A percentile compares a stretch with the other conserved stretches of the same genome.
phyloP scores from a whole-genome alignment of 2,113 vertebrate species.

The Clarias batrachus region DNA sequence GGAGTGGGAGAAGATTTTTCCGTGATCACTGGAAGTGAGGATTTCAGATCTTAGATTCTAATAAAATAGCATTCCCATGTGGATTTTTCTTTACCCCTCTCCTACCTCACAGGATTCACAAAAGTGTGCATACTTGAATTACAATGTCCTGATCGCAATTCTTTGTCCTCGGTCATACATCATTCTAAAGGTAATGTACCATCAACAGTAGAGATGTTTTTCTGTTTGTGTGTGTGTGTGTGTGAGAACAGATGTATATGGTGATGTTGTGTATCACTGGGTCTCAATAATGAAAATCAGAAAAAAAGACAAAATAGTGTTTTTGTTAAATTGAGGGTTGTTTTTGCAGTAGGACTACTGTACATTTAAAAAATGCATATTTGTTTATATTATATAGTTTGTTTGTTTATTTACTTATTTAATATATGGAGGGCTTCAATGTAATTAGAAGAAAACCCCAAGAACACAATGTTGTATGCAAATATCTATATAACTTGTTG shows the following conservation, averaged over 20 bases:
- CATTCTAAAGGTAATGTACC: not conserved
- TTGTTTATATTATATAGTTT: too few species aligned
- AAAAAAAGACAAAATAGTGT: not conserved
- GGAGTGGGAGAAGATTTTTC: not conserved
- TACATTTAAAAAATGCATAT: not conserved
- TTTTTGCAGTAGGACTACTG: not conserved
- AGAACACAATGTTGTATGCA: too few species aligned
- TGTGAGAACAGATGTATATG: not conserved
- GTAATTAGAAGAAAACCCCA: too few species aligned
- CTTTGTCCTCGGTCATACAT: not conserved
- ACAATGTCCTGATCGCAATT: conserved; percentile 3
- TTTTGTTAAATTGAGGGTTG: not conserved
- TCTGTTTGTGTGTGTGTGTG: not conserved
- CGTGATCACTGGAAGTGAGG: conserved; percentile 2
- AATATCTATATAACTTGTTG: too few species aligned
- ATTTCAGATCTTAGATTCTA: conserved; percentile 1
- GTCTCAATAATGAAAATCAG: not conserved
- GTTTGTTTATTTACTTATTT: too few species aligned
- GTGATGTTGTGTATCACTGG: not conserved
- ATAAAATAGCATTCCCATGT: conserved; percentile 16
- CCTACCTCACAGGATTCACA: not conserved
- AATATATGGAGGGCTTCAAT: too few species aligned
- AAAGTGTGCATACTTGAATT: not conserved
- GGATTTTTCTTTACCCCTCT: not conserved
- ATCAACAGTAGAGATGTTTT: not conserved